Evolutionary conservation across 1,140 invertebrate species (phyloP), one percentile per base, ranked within the genome.

Genomic region (Batillaria attramentaria): DNA sequence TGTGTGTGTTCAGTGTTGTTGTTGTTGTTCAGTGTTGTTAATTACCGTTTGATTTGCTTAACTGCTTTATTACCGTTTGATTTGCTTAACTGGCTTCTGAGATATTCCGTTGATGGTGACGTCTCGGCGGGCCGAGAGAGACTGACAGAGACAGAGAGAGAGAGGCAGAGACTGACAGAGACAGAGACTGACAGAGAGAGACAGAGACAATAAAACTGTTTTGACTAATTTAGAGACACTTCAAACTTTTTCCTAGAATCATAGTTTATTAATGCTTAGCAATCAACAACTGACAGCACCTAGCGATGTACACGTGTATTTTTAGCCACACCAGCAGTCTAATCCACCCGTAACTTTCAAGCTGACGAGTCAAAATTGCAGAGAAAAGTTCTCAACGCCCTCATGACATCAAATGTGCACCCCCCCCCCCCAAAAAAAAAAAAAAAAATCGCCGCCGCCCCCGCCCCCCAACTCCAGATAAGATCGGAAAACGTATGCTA

Each of bases 141-240:
- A 62, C 13, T 16, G 57, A 8, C 20, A 62, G 57, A n/a, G 57
- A 62, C 20, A n/a, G 57, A 10, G n/a, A 62, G 57, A 10, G n/a
- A 62, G 57, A 62, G 57, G 5, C 6, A 8, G 57, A 62, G 57
- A 62, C 13, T 16, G 57, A 62, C 20, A 62, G 57, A 62, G n/a
- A 10, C 20, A n/a, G 57, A 62, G 57, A 62, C 20, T n/a, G 57
- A 62, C 20, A 62, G 57, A 62, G 8, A 62, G 57, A 62, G 57
- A 62, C 13, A 62, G 57, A 62, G 57, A n/a, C 20, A 62, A 28
- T 16, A 28, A 62, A 28, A 62, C 6, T 16, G 57, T 8, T 6
- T 8, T 16, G 57, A 62, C 20, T 8, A n/a, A 28, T 6, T 8
- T 6, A 62, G 8, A 62, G 57, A 62, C 13, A 62, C 20, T 6